Evolutionary conservation across 2,113 vertebrate genomes (phyloP).

Genomic region (Hiodon tergisus): DNA sequence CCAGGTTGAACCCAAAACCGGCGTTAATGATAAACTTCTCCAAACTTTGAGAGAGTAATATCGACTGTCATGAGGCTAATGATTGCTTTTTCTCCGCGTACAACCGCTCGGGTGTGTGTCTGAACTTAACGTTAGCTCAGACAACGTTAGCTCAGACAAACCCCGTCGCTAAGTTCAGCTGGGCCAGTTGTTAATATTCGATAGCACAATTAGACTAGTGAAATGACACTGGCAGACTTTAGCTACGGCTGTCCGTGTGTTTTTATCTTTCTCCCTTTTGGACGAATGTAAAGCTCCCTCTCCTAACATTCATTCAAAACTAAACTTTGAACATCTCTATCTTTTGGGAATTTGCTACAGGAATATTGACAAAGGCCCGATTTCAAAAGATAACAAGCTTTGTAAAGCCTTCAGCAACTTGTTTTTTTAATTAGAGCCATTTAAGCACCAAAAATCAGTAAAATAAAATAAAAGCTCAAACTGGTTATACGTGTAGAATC

Average conservation of each 20-base stretch:
- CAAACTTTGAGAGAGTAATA: too few species aligned
- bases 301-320: neutral
- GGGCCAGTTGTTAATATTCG: too few species aligned
- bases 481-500: neutral
- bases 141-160: too few species aligned
- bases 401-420: neutral
- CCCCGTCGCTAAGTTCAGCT: too few species aligned
- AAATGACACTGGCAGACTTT: neutral
- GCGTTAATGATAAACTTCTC: too few species aligned
- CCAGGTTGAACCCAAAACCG: too few species aligned
- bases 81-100: too few species aligned
- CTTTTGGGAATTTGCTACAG: neutral
- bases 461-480: neutral
- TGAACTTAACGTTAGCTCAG: too few species aligned
- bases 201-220: too few species aligned
- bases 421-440: neutral
- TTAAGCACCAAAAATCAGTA: too few species aligned
- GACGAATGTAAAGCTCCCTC: neutral
- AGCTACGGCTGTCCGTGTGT: neutral
- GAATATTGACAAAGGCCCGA: neutral
- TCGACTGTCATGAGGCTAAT: too few species aligned
- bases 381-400: neutral
- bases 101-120: too few species aligned
- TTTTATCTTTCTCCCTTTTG: neutral
- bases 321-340: neutral